Conservation (phyloP, 2,888 invertebrate species). For the Drosophila antonietae region DNA sequence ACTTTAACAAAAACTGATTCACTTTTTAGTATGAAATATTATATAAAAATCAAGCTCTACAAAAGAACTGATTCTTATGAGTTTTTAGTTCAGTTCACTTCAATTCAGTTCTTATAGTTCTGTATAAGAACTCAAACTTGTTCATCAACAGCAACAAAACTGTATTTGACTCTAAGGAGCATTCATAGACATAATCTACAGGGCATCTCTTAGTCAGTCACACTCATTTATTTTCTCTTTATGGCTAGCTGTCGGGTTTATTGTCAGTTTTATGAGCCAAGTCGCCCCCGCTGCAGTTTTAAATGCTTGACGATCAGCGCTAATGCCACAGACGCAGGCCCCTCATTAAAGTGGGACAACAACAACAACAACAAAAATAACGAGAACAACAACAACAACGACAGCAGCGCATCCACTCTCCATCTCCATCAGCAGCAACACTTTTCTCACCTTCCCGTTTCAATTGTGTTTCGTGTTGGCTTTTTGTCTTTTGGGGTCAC, state of each 20-base stretch:
- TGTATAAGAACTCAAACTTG: too few relatives aligned
- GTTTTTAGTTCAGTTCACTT: too few relatives aligned
- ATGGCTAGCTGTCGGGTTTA: constrained; percentile 59
- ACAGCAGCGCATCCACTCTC: constrained; percentile 8
- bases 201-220: not conserved
- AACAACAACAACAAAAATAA: constrained; percentile 28
- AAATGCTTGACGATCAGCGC: constrained; percentile 62
- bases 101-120: too few relatives aligned
- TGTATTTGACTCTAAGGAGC: too few relatives aligned
- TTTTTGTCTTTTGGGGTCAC: constrained; percentile 63
- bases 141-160: too few relatives aligned
- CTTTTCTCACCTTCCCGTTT: constrained; percentile 66
- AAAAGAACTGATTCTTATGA: too few relatives aligned
- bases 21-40: too few relatives aligned
- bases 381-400: constrained; percentile 31
- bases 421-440: constrained; percentile 24
- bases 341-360: constrained; percentile 60
- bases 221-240: constrained; percentile 10
- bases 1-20: too few relatives aligned
- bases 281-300: constrained; percentile 61
- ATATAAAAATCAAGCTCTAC: too few relatives aligned
- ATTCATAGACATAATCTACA: not conserved
- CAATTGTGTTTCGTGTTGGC: constrained; percentile 35
- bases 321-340: constrained; percentile 57
- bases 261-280: constrained; percentile 61